Conservation (phyloP, 2,113 vertebrate species). For the Phyllostomus discolor region DNA sequence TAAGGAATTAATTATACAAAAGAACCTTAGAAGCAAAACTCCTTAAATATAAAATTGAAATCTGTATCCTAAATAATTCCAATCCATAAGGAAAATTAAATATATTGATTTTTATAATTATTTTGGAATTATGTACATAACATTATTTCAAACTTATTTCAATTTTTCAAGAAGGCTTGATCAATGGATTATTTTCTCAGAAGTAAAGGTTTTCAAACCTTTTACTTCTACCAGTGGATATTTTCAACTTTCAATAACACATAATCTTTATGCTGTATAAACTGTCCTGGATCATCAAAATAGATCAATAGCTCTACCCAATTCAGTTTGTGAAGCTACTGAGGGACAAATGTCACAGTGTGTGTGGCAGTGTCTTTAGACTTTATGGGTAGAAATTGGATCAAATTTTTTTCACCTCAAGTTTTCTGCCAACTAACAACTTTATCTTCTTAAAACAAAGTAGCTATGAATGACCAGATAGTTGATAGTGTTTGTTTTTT, state of each 20-base stretch:
- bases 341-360: background rate
- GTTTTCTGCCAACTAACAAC: constrained; percentile 20
- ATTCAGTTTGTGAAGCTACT: constrained; percentile 36
- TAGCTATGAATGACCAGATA: background rate
- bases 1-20: background rate
- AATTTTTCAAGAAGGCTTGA: constrained; percentile 12
- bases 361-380: background rate
- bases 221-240: background rate
- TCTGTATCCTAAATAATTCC: background rate
- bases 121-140: background rate
- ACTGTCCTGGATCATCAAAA: constrained; percentile 22
- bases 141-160: constrained; percentile 22
- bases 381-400: constrained; percentile 29
- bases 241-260: constrained; percentile 36
- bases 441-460: constrained; percentile 12
- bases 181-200: background rate
- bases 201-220: constrained; percentile 1
- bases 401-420: constrained; percentile 12
- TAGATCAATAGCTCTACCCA: constrained; percentile 21
- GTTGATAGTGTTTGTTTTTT: background rate
- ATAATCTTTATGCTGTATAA: constrained; percentile 24
- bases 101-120: constrained; percentile 9
- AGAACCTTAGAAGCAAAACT: background rate
- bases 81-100: constrained; percentile 3
- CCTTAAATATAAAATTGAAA: constrained; percentile 18